phyloP scores from a whole-genome alignment of 2,113 vertebrate genomes.

The Myrmophylax atrothorax region DNA sequence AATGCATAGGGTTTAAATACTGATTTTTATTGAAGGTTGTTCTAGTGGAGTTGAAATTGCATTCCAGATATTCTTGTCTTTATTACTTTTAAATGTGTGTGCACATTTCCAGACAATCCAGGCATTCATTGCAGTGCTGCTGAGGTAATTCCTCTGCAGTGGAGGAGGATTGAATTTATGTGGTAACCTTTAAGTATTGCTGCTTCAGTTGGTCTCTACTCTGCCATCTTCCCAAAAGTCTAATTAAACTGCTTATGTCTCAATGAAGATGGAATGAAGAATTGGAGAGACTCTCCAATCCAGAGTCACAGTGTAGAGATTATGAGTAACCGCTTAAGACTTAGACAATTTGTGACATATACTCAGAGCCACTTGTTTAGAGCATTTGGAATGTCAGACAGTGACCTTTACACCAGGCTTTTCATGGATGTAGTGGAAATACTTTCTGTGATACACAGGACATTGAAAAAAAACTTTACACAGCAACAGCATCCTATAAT shows the following conservation, averaged over 20 bases:
- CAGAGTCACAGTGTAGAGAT: not conserved
- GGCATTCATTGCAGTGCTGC: not conserved
- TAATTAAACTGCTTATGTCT: not conserved
- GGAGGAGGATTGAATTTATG: not conserved
- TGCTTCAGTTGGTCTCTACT: not conserved
- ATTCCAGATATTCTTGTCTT: not conserved
- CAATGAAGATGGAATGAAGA: not conserved
- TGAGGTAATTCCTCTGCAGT: not conserved
- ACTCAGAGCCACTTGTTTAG: not conserved
- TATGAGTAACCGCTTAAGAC: not conserved
- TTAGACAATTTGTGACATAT: not conserved
- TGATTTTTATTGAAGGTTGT: not conserved
- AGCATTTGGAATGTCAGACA: not conserved
- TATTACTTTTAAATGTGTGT: not conserved
- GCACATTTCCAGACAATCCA: not conserved
- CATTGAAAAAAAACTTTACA: not conserved
- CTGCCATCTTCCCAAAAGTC: not conserved
- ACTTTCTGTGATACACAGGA: not conserved
- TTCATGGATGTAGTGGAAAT: not conserved
- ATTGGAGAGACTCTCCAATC: not conserved
- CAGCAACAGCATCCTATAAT: not conserved
- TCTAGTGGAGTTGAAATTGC: not conserved
- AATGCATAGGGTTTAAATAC: not conserved
- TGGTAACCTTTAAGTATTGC: not conserved
- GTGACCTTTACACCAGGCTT: not conserved